These are phyloP conservation scores for Drosophila meridionalis DNA, from an alignment of 2,888 invertebrate species.

Conservation along the genomic window DNA sequence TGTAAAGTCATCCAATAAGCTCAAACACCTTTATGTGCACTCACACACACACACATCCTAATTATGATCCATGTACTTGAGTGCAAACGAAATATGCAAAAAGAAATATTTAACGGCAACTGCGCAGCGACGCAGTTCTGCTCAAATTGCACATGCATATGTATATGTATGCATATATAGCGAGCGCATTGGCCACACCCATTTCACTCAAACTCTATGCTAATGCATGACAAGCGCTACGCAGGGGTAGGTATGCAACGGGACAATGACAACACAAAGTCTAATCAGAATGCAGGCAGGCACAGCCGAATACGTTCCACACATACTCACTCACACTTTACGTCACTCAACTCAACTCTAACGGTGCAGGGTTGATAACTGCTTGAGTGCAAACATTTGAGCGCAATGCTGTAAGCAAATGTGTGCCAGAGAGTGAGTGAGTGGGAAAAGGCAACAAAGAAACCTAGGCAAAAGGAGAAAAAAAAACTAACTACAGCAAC, in stretches of 20 bases:
- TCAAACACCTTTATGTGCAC: slow-evolving; percentile 38
- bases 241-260: slow-evolving; percentile 48
- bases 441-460: slow-evolving; percentile 57
- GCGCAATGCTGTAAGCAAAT: slow-evolving; percentile 36
- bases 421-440: slow-evolving; percentile 50
- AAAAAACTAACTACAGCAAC: slow-evolving; percentile 23
- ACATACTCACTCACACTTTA: slow-evolving; percentile 49
- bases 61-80: slow-evolving; percentile 63
- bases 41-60: slow-evolving; percentile 31
- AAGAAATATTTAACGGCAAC: slow-evolving; percentile 47
- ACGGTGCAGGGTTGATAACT: slow-evolving; percentile 69
- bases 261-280: slow-evolving; percentile 49
- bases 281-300: slow-evolving; percentile 76
- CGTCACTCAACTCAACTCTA: slow-evolving; percentile 34
- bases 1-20: slow-evolving; percentile 44
- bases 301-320: slow-evolving; percentile 74
- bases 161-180: slow-evolving; percentile 12
- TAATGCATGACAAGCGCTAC: slow-evolving; percentile 58
- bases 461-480: slow-evolving; percentile 61
- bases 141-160: slow-evolving; percentile 38
- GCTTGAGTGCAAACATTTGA: slow-evolving; percentile 51
- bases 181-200: slow-evolving; percentile 75
- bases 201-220: slow-evolving; percentile 77
- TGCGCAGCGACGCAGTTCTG: slow-evolving; percentile 58
- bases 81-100: slow-evolving; percentile 54